phyloP scores from a whole-genome alignment of 2,113 vertebrate genomes.

The Rostratula benghalensis region DNA sequence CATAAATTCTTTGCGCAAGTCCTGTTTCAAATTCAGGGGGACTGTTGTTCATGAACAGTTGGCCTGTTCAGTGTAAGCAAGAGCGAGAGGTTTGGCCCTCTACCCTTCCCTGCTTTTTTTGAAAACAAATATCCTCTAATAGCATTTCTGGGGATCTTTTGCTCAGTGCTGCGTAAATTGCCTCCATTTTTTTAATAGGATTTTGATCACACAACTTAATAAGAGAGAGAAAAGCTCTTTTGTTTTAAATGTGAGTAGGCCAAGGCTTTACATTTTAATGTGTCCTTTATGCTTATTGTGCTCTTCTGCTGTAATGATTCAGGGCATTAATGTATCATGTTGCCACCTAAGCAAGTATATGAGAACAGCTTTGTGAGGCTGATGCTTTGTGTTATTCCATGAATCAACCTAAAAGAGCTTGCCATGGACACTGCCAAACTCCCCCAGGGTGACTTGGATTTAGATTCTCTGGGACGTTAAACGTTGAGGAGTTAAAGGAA shows the following conservation, averaged over 20 bases:
- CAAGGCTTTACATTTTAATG: slow-evolving; percentile 50
- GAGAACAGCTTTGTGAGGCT: not conserved
- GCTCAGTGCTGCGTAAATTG: not conserved
- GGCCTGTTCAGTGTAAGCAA: not conserved
- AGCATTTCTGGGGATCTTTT: not conserved
- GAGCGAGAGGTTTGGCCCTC: not conserved
- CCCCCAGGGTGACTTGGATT: not conserved
- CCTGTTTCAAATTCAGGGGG: not conserved
- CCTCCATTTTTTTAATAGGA: not conserved
- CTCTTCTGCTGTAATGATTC: not conserved
- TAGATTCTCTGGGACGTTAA: not conserved
- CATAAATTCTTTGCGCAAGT: not conserved
- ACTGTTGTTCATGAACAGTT: not conserved
- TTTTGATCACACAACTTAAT: slow-evolving; percentile 29
- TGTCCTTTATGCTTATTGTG: slow-evolving; percentile 29
- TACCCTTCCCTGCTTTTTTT: not conserved
- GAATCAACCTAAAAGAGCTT: not conserved
- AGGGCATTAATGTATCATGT: slow-evolving; percentile 20
- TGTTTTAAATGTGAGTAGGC: not conserved
- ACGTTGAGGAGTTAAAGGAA: not conserved
- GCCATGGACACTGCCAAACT: not conserved
- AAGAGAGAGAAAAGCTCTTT: not conserved
- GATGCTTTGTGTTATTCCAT: not conserved
- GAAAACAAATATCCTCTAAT: slow-evolving; percentile 3
- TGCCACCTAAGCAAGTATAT: not conserved